phyloP scores from a whole-genome alignment of 2,113 vertebrate genomes.

The Gallinago jamesoni region DNA sequence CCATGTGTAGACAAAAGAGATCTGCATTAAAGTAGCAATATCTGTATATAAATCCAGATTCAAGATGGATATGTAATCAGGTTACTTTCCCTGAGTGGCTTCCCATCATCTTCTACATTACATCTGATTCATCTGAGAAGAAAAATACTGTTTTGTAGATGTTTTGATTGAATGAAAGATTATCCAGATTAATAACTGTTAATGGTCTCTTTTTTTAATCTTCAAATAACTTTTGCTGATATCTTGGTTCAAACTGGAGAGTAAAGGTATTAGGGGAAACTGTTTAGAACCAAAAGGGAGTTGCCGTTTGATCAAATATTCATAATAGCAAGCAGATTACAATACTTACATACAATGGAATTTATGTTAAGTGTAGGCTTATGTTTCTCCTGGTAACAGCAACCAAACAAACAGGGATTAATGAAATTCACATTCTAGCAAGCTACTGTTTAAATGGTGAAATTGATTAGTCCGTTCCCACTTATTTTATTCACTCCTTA shows the following conservation, averaged over 20 bases:
- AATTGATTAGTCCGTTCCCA: neutral
- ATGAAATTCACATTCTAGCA: neutral
- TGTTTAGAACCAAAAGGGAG: neutral
- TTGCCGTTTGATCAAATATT: neutral
- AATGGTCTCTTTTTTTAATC: neutral
- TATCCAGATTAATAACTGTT: neutral
- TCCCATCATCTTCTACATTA: neutral
- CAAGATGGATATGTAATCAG: neutral
- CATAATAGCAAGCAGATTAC: neutral
- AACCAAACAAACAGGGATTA: neutral
- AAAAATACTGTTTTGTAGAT: neutral
- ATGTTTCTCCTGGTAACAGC: neutral
- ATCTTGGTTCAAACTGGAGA: neutral
- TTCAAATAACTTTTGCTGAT: neutral
- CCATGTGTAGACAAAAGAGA: neutral
- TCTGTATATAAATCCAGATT: neutral
- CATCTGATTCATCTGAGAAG: neutral
- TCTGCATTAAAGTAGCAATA: neutral
- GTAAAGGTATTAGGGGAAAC: neutral
- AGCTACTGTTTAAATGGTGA: neutral
- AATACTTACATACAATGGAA: neutral
- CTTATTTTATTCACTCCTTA: neutral
- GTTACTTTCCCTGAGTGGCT: neutral
- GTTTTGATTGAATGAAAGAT: neutral
- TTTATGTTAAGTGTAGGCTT: neutral